phyloP scores from a whole-genome alignment of 1,140 invertebrate species.

The Chrysopa pallens region DNA sequence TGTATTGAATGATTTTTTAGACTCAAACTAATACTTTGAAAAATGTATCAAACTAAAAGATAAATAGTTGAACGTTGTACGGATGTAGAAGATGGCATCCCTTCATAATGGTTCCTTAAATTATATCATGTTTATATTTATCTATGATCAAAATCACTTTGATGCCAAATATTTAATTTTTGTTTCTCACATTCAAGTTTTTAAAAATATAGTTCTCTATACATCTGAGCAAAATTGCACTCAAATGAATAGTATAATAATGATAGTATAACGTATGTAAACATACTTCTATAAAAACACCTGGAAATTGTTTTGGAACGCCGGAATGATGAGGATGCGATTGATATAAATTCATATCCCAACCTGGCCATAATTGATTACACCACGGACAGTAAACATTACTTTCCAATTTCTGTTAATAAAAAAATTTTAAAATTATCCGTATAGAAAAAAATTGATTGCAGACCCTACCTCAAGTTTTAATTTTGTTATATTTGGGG shows the following conservation, averaged over 20 bases:
- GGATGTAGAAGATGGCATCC: no score
- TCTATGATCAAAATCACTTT: no score
- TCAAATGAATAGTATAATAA: no score
- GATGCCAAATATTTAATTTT: no score
- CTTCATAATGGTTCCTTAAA: no score
- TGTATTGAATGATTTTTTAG: no score
- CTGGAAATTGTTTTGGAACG: constrained; percentile 39
- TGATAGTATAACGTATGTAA: background rate
- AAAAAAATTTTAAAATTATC: constrained; percentile 10
- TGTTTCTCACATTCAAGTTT: no score
- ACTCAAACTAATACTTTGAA: no score
- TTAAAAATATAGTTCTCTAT: background rate
- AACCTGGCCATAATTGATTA: constrained; percentile 47
- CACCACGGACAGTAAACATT: constrained; percentile 52
- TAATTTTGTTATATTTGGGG: constrained; percentile 19
- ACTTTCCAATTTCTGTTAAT: constrained; percentile 25
- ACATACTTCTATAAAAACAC: constrained; percentile 43
- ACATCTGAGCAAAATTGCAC: no score
- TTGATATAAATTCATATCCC: constrained; percentile 36
- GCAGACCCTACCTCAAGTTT: constrained; percentile 13
- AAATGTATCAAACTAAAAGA: no score
- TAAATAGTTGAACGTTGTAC: no score
- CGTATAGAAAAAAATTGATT: constrained; percentile 2
- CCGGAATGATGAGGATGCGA: constrained; percentile 46
- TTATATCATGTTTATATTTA: no score